phyloP scores from a whole-genome alignment of 2,888 invertebrate genomes.

The Stictocephala bisonia region DNA sequence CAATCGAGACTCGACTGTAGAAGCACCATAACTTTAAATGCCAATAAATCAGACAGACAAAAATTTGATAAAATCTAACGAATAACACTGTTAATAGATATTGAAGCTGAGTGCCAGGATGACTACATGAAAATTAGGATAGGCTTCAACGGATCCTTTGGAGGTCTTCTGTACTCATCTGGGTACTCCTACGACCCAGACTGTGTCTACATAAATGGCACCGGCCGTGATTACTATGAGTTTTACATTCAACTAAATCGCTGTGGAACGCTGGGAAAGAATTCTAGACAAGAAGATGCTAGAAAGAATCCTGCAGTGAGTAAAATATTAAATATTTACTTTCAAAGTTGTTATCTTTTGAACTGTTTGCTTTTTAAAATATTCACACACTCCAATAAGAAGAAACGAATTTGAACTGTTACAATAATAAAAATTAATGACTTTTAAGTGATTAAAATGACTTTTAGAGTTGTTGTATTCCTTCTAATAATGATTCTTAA shows the following conservation, averaged over 20 bases:
- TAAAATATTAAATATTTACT: no score
- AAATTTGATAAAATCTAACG: neutral
- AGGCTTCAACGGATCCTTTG: conserved; percentile 91
- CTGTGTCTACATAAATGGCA: conserved; percentile 95
- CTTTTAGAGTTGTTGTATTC: no score
- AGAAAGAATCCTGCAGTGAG: conserved; percentile 88
- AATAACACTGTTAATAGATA: conserved; percentile 77
- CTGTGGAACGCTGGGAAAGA: conserved; percentile 91
- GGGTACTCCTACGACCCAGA: conserved; percentile 95
- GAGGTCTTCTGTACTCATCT: conserved; percentile 89
- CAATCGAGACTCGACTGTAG: no score
- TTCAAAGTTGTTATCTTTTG: no score
- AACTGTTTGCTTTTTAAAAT: no score
- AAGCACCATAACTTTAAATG: no score
- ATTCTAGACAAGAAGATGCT: conserved; percentile 85
- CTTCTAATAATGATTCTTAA: no score
- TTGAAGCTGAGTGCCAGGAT: conserved; percentile 95
- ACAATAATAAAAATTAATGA: no score
- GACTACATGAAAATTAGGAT: conserved; percentile 96
- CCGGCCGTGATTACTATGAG: conserved; percentile 91
- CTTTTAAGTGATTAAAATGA: no score
- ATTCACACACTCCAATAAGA: no score
- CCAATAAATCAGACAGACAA: neutral
- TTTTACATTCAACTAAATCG: conserved; percentile 93
- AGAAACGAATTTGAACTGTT: no score